Evolutionary conservation across 2,888 invertebrate genomes (phyloP), one percentile per base, ranked within the genome.

Genomic region (Seira ritae): DNA sequence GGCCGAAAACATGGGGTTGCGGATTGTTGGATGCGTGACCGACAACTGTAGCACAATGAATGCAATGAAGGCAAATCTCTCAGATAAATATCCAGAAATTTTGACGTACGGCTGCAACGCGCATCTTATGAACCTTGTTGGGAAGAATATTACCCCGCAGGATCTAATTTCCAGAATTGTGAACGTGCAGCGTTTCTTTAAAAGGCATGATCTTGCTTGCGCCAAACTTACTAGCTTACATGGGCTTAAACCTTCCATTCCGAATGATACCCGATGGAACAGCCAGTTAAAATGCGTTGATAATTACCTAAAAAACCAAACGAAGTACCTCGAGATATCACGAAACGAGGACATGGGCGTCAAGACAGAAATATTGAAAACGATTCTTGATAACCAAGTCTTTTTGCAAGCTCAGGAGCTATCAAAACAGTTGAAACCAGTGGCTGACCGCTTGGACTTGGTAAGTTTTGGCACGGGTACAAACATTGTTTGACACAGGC

Each of bases 21-120:
- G 75, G 65, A 69, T 84, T 1, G 20, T 86, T 17, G 86, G 73
- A 1, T 55, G 19, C 19, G 80, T 84, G 0, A 86, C 86, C 0
- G 86, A 86, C 66, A 86, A 86, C 24, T 84, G 82, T 20, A 81
- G 24, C n/a, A 77, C 79, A 0, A 86, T 86, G 86, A 37, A 19
- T 12, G 15, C 24, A n/a, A 73, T 84, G 69, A 22, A 69, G 15
- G 20, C n/a, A 4, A 1, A 67, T 0, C 31, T 85, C 0, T 1
- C 0, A 4, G 10, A 23, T 3, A n/a, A 70, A 12, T 71, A 37
- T 46, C 81, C 81, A 10, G 72, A 62, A 2, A n/a, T 85, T 1
- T 67, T 55, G 37, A 72, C 72, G 1, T 84, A 81, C 42, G 84
- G 84, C 0, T 84, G 84, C 24, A 76, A 84, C 46, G 17, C 81